Base-by-base conservation (phyloP, 2,113 vertebrate genomes). In the Chascanopsetta lugubris region DNA sequence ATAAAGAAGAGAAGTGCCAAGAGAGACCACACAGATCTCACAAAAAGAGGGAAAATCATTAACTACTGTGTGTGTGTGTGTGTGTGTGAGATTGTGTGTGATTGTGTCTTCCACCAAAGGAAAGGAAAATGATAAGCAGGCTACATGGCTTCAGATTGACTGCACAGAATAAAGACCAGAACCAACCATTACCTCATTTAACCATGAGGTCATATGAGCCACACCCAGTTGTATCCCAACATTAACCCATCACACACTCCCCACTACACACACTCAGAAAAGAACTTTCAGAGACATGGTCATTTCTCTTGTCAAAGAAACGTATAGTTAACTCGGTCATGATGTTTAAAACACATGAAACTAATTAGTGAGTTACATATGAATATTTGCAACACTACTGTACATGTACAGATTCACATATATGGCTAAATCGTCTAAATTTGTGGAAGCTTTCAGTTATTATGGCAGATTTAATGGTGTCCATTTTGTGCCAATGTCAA, bases 151-250 rank as follows among this genome's bases (percentile, higher is more conserved):
- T 63, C 66, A 72, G 54, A 67, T 50, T 49, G 12, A 38, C 46
- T 45, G 49, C 50, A 54, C 29, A 34, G 58, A 68, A 66, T 49
- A 32, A 51, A 77, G 54, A 75, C 43, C 51, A 43, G 53, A 61
- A 48, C 69, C 40, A 58, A 70, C 30, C 2, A 46, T 77, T 74
- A 77, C 70, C 77, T 69, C 18, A 80, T 75, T 80, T 76, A 68
- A 73, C 67, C 68, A 85, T 87, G 87, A 80, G 50, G 54, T 88
- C 82, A 88, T 65, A 46, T 1, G 22, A 77, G 60, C 63, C 59
- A 72, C 80, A 76, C 81, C 72, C 72, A 70, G 47, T 25, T 7
- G 66, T 69, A 46, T 74, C 74, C 77, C 26, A 71, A 68, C 21
- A 76, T 66, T 50, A 69, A 62, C 42, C 42, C 21, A 10, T 10